Base-by-base conservation (phyloP, 2,113 vertebrate species). In the Scatophagus argus region DNA sequence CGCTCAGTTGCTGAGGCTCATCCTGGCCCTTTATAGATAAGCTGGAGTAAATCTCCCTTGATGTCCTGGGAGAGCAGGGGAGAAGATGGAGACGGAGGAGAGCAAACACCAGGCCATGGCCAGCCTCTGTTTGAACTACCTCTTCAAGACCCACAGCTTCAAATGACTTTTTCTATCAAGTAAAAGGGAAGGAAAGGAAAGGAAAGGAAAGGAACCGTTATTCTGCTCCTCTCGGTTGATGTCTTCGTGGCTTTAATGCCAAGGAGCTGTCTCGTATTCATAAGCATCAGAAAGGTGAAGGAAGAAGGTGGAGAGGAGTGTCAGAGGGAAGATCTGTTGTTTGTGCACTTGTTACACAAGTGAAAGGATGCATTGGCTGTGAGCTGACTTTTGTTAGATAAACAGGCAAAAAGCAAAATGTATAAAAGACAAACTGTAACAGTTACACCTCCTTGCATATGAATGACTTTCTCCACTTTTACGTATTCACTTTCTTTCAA, bases 21-120 rank as follows among this genome's bases (percentile, higher is more conserved):
- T 94, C 87, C 91, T 94, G 87, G 82, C 93, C 88, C 90, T 94
- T 91, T 92, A 93, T 87, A 95, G 91, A 94, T 93, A 94, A 96
- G 83, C 88, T 75, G 76, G 74, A 93, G 77, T 90, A 93, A 91
- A 95, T 94, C 94, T 93, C 81, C 54, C 89, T 90, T 89, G 52
- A 84, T 82, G 58, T 94, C 92, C 90, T 88, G 74, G 66, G 92
- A 93, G 90, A 92, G 86, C 81, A 80, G 90, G 71, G 12, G 63
- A 85, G 71, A 88, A 83, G 86, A 92, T 84, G 63, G 72, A 93
- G 85, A 74, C 66, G 61, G 82, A 85, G 67, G 69, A 91, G 91
- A 89, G 93, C 81, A 93, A 94, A 91, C 87, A 90, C 72, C 73
- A 87, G 77, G 74, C 79, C 79, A 74, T 75, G 68, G 77, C 85